These are phyloP conservation scores for Dichetophora obliterata DNA, from an alignment of 2,888 invertebrate genomes.

Conservation along the genomic window DNA sequence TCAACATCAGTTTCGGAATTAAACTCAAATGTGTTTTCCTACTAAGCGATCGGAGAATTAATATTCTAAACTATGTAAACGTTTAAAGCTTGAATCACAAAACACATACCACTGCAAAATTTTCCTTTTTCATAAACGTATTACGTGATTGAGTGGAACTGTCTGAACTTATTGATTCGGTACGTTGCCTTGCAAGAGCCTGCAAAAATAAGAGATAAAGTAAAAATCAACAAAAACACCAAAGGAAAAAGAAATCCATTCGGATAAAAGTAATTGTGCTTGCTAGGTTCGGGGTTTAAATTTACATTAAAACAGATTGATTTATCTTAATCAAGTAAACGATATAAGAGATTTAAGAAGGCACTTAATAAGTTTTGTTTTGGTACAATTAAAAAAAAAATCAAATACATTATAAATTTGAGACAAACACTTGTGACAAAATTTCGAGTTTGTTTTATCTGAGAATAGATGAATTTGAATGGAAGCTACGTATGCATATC, in stretches of 20 bases:
- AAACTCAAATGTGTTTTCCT: slow-evolving; percentile 57
- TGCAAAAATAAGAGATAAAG: slow-evolving; percentile 17
- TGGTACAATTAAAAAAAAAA: too few relatives aligned
- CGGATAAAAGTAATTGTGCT: background rate
- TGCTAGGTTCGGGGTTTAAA: too few relatives aligned
- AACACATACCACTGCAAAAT: slow-evolving; percentile 55
- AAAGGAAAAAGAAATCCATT: background rate
- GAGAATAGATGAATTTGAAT: too few relatives aligned
- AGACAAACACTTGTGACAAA: too few relatives aligned
- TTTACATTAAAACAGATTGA: too few relatives aligned
- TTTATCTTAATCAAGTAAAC: too few relatives aligned
- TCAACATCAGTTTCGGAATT: slow-evolving; percentile 67
- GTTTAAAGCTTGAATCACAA: background rate
- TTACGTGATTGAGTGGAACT: slow-evolving; percentile 65
- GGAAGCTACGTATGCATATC: too few relatives aligned
- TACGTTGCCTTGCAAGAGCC: slow-evolving; percentile 51
- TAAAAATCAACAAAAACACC: background rate
- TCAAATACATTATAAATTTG: too few relatives aligned
- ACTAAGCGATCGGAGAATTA: background rate
- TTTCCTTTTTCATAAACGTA: slow-evolving; percentile 57
- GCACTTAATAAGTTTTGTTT: too few relatives aligned
- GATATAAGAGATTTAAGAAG: too few relatives aligned
- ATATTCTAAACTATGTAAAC: background rate
- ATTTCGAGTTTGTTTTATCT: too few relatives aligned
- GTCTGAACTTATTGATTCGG: slow-evolving; percentile 65